Base-by-base conservation (phyloP, 2,113 vertebrate genomes). In the Gnathonemus longibarbis region DNA sequence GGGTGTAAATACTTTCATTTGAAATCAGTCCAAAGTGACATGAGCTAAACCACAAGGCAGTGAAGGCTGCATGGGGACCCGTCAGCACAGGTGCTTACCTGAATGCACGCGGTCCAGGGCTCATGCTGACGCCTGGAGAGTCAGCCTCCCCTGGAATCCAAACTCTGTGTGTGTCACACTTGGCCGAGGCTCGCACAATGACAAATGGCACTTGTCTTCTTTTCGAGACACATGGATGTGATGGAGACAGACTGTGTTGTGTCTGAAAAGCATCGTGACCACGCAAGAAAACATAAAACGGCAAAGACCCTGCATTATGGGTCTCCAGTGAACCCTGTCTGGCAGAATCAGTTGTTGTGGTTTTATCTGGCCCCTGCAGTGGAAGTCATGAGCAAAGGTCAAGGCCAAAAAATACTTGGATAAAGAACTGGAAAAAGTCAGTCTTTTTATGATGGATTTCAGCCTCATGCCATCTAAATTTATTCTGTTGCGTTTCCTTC, bases 361-460 rank as follows among this genome's bases (percentile, higher is more conserved):
- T 48, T 87, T 87, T 53, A 87, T 56, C 50, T 53, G 85, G 48
- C 49, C 85, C 19, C 49, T 8, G 49, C 85, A 35, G n/a, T 53
- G 85, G 48, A 53, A 87, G 85, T 53, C 85, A 52, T 87, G 49
- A 87, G 85, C 85, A 53, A 52, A 35, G 85, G 85, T 87, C 49
- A 87, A 8, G 50, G 50, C 85, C 85, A 87, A 87, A 70, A 70
- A 88, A 66, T 46, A 48, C 66, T 89, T 74, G 88, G 88, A 89
- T 19, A 48, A 35, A 49, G 15, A 49, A 74, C n/a, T 89, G 62
- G 88, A 89, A 89, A 88, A 50, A 70, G 48, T 89, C 66, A 74
- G 66, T 74, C 88, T 74, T 27, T 89, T 89, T 89, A 89, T 89
- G 62, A 89, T 89, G 88, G n/a, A 89, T 74, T 70, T 70, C n/a